Base-by-base conservation (phyloP, 2,888 invertebrate species). In the Tetranychus piercei region DNA sequence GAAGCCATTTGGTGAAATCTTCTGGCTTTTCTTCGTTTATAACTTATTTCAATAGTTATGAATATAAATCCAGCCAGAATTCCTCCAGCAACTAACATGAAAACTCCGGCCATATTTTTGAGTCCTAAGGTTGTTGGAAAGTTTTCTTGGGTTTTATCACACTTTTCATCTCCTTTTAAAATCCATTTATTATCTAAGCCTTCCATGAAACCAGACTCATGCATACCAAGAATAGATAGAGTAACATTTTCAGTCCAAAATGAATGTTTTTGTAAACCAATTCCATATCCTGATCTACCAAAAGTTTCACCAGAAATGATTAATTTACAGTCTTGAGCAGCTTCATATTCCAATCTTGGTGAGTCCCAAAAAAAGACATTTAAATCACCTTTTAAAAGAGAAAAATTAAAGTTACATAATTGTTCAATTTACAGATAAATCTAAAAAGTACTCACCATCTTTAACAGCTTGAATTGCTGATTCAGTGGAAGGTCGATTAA, bases 281-380 rank as follows among this genome's bases (percentile, higher is more conserved):
- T 91, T 0, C 94, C 96, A 81, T 96, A 95, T 5, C 96, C 95
- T n/a, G 94, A 94, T 74, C 96, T 87, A 0, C 96, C 96, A 82
- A 97, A 97, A 64, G 96, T 85, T 84, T 96, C 94, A 0, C 97
- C 97, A 71, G 95, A 94, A 0, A 96, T 96, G 5, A 96, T 93
- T 78, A 99, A 85, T 82, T 96, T 94, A 83, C 99, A 99, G 82
- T 96, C 93, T 81, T 92, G 91, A 1, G 96, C 94, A 3, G 96
- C 96, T 84, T 99, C 97, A 81, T 94, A 99, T 83, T 97, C 96
- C 80, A 99, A 85, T 6, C 97, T 88, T 0, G 95, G 94, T 20
- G 96, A 96, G 81, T 99, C 97, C 97, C 97, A 99, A 80, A 99
- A 97, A 82, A 99, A 99, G 1, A 97, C 97, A 89, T 96, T 94